Conservation (phyloP, 2,113 vertebrate genomes). For the Micronycteris hirsuta region DNA sequence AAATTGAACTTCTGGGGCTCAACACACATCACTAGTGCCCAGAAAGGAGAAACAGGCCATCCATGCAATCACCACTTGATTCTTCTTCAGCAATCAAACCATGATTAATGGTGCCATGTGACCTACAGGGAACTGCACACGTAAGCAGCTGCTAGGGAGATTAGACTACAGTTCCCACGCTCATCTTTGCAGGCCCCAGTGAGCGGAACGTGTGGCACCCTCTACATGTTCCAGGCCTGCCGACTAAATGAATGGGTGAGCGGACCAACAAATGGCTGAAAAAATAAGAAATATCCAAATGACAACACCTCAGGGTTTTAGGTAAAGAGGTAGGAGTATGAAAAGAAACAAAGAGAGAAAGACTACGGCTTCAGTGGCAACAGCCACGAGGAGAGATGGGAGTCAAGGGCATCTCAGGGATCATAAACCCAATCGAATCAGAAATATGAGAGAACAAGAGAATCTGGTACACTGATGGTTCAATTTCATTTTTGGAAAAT, state of each 20-base stretch:
- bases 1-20: neutral
- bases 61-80: rapidly evolving
- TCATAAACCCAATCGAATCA: neutral
- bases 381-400: neutral
- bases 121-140: neutral
- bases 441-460: neutral
- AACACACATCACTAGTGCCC: neutral
- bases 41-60: neutral
- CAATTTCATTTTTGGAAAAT: neutral
- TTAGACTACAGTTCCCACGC: rapidly evolving
- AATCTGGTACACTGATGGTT: neutral
- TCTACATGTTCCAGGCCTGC: neutral
- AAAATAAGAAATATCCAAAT: neutral
- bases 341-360: neutral
- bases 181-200: neutral
- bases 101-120: rapidly evolving
- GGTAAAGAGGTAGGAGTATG: neutral
- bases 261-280: neutral
- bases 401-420: neutral
- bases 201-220: neutral
- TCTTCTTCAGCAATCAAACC: neutral
- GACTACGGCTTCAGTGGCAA: neutral
- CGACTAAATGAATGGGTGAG: rapidly evolving
- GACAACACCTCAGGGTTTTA: neutral
- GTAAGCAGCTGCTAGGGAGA: rapidly evolving